Conservation (phyloP, 2,797 vertebrate genomes). For the Sphaeramia orbicularis region DNA sequence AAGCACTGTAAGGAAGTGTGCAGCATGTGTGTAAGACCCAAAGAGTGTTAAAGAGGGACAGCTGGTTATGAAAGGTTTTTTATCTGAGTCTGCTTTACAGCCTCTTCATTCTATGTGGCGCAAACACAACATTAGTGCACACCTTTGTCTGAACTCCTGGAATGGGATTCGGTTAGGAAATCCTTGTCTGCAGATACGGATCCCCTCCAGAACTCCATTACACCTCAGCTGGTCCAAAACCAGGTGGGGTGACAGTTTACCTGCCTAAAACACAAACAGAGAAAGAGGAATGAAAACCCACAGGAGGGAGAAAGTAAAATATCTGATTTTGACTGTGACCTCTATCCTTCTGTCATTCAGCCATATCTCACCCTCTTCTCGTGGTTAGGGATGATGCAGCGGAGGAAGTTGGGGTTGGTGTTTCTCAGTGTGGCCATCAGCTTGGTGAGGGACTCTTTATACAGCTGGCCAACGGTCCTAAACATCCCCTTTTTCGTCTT, state of each 20-base stretch:
- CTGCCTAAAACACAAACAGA: constrained; percentile 83
- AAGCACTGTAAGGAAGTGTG: constrained; percentile 8
- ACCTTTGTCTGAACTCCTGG: constrained; percentile 99
- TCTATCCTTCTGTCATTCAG: neutral
- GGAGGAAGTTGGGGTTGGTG: constrained; percentile 95
- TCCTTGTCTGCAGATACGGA: constrained; percentile 97
- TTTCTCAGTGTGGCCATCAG: constrained; percentile 95
- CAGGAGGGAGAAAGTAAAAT: constrained; percentile 5
- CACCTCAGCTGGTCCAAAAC: constrained; percentile 98
- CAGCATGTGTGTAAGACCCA: constrained; percentile 3
- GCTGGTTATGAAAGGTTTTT: constrained; percentile 23
- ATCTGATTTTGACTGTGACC: neutral
- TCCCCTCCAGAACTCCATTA: constrained; percentile 97
- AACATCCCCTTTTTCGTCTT: constrained; percentile 96
- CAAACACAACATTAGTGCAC: too few species aligned
- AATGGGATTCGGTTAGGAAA: constrained; percentile 98
- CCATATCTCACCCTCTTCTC: constrained; percentile 88
- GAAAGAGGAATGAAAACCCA: neutral
- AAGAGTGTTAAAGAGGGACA: constrained; percentile 13
- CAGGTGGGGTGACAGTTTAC: constrained; percentile 95
- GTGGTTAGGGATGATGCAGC: constrained; percentile 95
- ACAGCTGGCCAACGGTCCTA: constrained; percentile 93
- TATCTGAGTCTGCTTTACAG: neutral
- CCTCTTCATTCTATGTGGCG: neutral
- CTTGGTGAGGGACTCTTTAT: constrained; percentile 93